Base-by-base conservation (phyloP, 2,797 vertebrate genomes). In the Meriones psammophilus region DNA sequence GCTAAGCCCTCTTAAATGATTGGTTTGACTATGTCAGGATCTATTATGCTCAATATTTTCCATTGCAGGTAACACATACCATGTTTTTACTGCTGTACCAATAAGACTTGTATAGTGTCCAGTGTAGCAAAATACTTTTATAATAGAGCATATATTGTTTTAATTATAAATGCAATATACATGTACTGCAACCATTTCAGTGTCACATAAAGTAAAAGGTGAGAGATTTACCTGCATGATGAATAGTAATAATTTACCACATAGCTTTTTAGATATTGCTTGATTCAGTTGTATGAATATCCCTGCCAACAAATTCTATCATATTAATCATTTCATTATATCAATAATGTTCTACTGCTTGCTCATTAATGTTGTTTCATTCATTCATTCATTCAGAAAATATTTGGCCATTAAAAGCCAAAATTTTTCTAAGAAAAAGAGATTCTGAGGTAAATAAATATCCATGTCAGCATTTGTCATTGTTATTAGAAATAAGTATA, bases 331-430 rank as follows among this genome's bases (percentile, higher is more conserved):
- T 69, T 77, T 94, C 22, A 88, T 89, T 88, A 73, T 73, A 50
- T 78, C 50, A 88, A 60, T 90, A 87, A 92, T 89, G 28, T 76
- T 96, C 93, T 96, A 58, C 9, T 39, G 83, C 17, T 90, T 95
- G 5, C 68, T 94, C 28, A 92, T 95, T 94, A 81, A 93, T 88
- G 92, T 89, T 92, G 8, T 89, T 94, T 97, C 15, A 78, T 81
- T 88, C 14, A 36, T 73, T 83, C 46, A 74, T 94, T 94, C 79
- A 56, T 78, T 89, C 13, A 95, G 33, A 58, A 33, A 79, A 33
- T 92, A 92, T 91, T 68, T 95, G 94, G 28, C 15, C 92, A 88
- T 87, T 80, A 95, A 62, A 94, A 88, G 81, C 36, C 24, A 92
- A 92, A 73, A 73, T 14, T 94, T 22, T 91, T 90, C 60, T 71